phyloP scores from a whole-genome alignment of 2,113 vertebrate species.

The Regulus satrapa region DNA sequence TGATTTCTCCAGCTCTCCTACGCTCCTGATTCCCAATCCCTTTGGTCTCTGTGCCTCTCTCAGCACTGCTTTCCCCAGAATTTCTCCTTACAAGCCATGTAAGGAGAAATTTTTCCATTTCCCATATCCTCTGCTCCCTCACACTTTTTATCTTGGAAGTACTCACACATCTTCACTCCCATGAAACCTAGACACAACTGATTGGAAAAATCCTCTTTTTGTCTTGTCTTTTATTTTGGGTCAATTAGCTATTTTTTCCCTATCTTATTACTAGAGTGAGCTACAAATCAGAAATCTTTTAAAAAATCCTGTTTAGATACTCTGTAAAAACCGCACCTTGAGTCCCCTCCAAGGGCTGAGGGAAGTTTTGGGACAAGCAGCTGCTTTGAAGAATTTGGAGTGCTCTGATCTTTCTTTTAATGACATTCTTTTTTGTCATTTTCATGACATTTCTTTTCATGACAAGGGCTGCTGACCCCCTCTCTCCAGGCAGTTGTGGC shows the following conservation, averaged over 20 bases:
- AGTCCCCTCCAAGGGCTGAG: background rate
- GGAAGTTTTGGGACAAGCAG: background rate
- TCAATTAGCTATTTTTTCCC: background rate
- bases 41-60: background rate
- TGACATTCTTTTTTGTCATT: no score
- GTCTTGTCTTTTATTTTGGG: background rate
- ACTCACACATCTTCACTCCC: fast-evolving
- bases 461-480: fast-evolving
- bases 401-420: background rate
- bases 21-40: background rate
- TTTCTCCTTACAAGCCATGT: background rate
- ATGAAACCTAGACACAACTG: background rate
- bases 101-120: background rate
- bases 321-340: background rate
- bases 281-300: background rate
- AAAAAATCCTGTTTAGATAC: background rate
- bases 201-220: background rate
- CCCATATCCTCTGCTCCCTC: background rate
- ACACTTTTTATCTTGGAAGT: background rate
- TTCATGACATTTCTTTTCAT: background rate
- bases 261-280: background rate
- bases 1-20: background rate
- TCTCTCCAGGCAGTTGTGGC: background rate
- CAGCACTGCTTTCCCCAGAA: background rate
- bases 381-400: background rate